Evolutionary conservation across 2,797 vertebrate species (phyloP).

Genomic region (Phaenicophaeus curvirostris): DNA sequence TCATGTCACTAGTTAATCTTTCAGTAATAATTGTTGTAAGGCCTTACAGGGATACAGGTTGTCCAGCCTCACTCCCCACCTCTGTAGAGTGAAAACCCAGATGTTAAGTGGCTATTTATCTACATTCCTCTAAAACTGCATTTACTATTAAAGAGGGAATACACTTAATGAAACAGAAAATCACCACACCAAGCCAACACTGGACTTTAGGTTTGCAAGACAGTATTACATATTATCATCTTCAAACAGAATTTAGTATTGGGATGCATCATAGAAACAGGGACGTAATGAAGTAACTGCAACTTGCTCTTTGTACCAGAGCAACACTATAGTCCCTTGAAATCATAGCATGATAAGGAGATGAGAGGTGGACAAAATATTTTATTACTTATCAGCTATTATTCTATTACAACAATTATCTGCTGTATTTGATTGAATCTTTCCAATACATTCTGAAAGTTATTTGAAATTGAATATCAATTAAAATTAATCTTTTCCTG

Average conservation of each 20-base stretch:
- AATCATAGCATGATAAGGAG: not conserved
- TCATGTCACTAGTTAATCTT: not conserved
- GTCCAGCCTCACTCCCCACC: not conserved
- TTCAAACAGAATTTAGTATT: not conserved
- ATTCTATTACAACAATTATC: not conserved
- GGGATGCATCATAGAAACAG: not conserved
- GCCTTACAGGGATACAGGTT: no score
- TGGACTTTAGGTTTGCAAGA: not conserved
- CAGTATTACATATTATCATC: accelerated
- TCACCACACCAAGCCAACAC: not conserved
- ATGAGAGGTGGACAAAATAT: not conserved
- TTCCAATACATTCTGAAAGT: not conserved
- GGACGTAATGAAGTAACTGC: not conserved
- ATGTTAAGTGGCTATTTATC: not conserved
- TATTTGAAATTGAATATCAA: not conserved
- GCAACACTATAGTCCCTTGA: not conserved
- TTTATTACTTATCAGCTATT: not conserved
- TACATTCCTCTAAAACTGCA: not conserved
- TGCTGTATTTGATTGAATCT: not conserved
- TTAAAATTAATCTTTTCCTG: not conserved
- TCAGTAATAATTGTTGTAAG: not conserved
- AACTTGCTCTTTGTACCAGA: not conserved
- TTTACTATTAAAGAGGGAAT: not conserved
- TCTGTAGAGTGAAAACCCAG: not conserved
- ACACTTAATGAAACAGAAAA: not conserved